Evolutionary conservation across 2,113 vertebrate species (phyloP).

Genomic region (Chroicocephalus ridibundus): DNA sequence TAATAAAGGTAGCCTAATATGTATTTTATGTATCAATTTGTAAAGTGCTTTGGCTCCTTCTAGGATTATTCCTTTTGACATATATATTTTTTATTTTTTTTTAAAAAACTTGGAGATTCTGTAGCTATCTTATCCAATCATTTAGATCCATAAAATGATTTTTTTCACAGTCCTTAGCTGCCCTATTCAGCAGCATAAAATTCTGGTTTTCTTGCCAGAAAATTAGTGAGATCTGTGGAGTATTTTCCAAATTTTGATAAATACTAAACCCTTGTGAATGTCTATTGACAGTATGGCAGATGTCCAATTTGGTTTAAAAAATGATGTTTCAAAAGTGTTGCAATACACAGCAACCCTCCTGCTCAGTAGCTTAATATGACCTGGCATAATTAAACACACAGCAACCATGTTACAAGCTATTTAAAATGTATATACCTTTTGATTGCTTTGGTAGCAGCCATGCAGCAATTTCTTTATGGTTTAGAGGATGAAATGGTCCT

Average conservation of each 20-base stretch:
- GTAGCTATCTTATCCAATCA: neutral
- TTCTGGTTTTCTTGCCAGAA: neutral
- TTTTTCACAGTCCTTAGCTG: neutral
- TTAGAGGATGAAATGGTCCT: neutral
- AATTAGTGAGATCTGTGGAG: neutral
- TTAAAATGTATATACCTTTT: neutral
- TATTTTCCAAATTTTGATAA: neutral
- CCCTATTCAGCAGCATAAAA: neutral
- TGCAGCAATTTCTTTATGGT: neutral
- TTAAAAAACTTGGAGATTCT: neutral
- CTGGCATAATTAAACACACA: neutral
- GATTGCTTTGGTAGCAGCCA: neutral
- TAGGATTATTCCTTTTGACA: neutral
- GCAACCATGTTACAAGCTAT: neutral
- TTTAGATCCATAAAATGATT: neutral
- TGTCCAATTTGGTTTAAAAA: neutral
- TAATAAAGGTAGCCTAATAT: neutral
- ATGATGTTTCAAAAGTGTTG: neutral
- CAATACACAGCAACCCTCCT: neutral
- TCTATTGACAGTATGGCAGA: neutral
- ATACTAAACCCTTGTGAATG: neutral
- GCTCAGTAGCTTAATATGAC: neutral
- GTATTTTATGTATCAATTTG: neutral
- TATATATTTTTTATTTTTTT: neutral
- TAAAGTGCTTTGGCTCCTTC: neutral